phyloP scores from a whole-genome alignment of 2,888 invertebrate genomes.

The Macroteleia sp. region DNA sequence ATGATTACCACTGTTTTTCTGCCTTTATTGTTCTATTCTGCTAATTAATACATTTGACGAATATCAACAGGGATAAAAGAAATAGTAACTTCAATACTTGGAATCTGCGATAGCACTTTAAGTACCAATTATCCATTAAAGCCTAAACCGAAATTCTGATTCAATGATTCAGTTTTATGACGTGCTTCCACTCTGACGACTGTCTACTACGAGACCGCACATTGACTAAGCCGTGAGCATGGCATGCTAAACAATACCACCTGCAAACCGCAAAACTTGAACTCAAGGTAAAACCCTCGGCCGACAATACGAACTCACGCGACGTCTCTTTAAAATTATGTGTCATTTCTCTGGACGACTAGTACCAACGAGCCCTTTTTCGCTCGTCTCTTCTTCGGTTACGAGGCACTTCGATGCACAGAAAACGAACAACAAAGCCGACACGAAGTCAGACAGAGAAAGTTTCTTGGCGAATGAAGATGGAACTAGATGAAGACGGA shows the following conservation, averaged over 20 bases:
- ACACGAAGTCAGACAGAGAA: slow-evolving; percentile 5
- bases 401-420: slow-evolving; percentile 22
- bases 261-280: slow-evolving; percentile 34
- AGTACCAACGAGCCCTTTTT: slow-evolving; percentile 15
- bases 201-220: not conserved
- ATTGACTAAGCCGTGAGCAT: slow-evolving; percentile 1
- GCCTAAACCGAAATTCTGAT: no score
- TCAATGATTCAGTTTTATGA: no score
- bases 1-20: no score
- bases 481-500: not conserved
- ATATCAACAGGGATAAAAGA: no score
- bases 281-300: slow-evolving; percentile 9
- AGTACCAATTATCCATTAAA: no score
- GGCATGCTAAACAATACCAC: slow-evolving; percentile 30
- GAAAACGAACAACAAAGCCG: slow-evolving; percentile 27
- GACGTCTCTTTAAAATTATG: slow-evolving; percentile 35
- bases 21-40: no score
- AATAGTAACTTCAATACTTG: no score
- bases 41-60: no score
- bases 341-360: slow-evolving; percentile 29
- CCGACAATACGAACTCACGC: slow-evolving; percentile 21
- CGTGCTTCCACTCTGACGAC: no score
- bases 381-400: slow-evolving; percentile 16
- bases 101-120: no score
- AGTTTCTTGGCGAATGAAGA: not conserved